Evolutionary conservation across 2,797 vertebrate species (phyloP).

Genomic region (Tragelaphus eurycerus): DNA sequence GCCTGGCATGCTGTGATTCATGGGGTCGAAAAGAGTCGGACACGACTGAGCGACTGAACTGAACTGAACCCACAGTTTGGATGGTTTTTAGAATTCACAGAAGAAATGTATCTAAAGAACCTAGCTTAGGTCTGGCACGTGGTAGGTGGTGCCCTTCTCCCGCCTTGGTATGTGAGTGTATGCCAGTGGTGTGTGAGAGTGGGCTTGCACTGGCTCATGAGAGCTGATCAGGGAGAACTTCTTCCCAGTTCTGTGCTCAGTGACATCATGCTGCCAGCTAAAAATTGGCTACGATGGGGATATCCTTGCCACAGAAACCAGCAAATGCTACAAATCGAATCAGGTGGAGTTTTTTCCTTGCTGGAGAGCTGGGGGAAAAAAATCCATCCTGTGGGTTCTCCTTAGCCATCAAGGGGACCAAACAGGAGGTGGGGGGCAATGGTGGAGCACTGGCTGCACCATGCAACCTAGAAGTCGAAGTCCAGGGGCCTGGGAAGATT

Average conservation of each 20-base stretch:
- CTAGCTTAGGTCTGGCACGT: neutral
- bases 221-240: neutral
- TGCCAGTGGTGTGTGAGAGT: neutral
- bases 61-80: neutral
- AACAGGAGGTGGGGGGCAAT: neutral
- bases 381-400: neutral
- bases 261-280: conserved; percentile 33
- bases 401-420: neutral
- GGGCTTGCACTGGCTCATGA: neutral
- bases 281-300: neutral
- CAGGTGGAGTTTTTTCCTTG: neutral
- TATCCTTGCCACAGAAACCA: conserved; percentile 17
- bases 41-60: no score
- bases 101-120: neutral
- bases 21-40: no score
- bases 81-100: neutral
- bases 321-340: neutral
- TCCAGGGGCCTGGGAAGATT: neutral
- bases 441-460: neutral
- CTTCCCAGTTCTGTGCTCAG: neutral
- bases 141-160: neutral
- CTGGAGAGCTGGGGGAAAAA: neutral
- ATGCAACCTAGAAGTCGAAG: neutral
- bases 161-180: neutral
- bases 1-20: no score